A percentile compares a stretch with the other conserved stretches of the same genome.
Evolutionary conservation across 2,797 vertebrate species (phyloP).

Genomic region (Luscinia megarhynchos): DNA sequence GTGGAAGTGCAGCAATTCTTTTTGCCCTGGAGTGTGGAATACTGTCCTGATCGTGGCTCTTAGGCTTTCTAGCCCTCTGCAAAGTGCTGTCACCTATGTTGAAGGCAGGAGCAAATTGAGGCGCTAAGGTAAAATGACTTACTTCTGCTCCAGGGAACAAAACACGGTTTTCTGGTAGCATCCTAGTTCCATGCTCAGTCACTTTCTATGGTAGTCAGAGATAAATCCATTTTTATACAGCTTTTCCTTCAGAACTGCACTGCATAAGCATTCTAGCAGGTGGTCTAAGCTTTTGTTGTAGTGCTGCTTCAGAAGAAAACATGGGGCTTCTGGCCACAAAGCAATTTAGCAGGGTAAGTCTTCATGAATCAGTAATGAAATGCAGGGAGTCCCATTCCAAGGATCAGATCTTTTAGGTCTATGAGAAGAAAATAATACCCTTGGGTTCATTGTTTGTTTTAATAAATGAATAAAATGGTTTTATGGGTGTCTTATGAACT

Average conservation of each 20-base stretch:
- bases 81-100: fast-evolving
- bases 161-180: neutral
- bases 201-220: neutral
- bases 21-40: neutral
- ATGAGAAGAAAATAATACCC: neutral
- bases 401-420: neutral
- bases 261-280: neutral
- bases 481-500: neutral
- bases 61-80: neutral
- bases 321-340: neutral
- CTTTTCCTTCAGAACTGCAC: conserved; percentile 3
- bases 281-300: neutral
- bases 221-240: conserved; percentile 24
- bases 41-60: neutral
- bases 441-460: neutral
- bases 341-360: neutral
- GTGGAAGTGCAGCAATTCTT: fast-evolving
- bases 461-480: neutral
- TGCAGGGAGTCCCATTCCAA: neutral
- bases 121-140: neutral
- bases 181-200: neutral
- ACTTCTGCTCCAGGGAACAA: neutral
- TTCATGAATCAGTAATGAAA: conserved; percentile 41
- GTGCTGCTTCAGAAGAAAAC: neutral
- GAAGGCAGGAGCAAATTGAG: neutral